Evolutionary conservation across 2,113 vertebrate genomes (phyloP), one percentile per base, ranked within the genome.

Genomic region (Scophthalmus maximus): DNA sequence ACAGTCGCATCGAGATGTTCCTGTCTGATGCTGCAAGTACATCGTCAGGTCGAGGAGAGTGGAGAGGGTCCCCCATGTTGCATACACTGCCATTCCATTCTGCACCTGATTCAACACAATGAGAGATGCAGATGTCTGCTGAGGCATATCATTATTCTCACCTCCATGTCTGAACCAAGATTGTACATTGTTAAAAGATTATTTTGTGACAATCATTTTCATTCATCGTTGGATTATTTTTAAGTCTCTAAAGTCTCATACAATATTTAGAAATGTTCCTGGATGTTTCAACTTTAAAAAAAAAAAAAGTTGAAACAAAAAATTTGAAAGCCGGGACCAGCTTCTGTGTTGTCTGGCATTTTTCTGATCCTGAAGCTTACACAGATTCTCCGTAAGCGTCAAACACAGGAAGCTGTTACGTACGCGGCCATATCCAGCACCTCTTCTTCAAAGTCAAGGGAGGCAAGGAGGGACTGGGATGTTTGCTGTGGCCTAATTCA

Each of bases 31-130:
- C 66, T 93, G 88, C 14, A 95, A 44, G 55, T 92, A 93, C 2
- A 94, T 0, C 0, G 93, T 78, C 7, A 95, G 84, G 70, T 93
- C 94, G 8, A 95, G 86, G 14, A 95, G 73, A 0, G 89, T 92
- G 57, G 79, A 89, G 0, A 95, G 88, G 46, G 78, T 91, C 29
- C 88, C 90, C 93, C 93, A 94, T 0, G 93, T 89, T 17, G 91
- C 55, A 2, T 92, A 94, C 1, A 94, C 69, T 0, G 82, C 92
- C 29, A 94, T 73, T 78, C 93, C 94, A 1, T 95, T 96, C 79
- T 95, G 94, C n/a, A 94, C 93, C 95, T 95, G 84, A 58, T 64
- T 56, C 34, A 51, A 70, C 57, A 81, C 11, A 65, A 42, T 22
- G 9, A 73, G 62, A 67, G 23, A 63, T 30, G n/a, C 30, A 62